These are phyloP conservation scores for Globodera rostochiensis DNA, from an alignment of 1,140 invertebrate genomes.

Conservation along the genomic window DNA sequence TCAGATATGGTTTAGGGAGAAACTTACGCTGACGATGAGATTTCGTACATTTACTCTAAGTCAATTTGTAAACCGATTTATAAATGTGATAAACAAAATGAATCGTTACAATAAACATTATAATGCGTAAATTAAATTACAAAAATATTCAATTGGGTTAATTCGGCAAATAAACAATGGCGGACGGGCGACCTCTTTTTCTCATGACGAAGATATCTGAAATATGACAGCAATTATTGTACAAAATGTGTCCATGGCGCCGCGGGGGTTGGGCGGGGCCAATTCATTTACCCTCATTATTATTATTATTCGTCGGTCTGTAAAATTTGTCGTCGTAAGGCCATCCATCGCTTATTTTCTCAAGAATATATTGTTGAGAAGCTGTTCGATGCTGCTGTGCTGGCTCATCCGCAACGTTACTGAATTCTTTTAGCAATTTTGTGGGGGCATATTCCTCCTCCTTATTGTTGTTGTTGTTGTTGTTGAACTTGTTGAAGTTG, in stretches of 20 bases:
- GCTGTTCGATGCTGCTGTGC: not conserved
- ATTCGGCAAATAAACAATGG: constrained; percentile 51
- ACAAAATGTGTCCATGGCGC: not conserved
- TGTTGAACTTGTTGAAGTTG: too few relatives aligned
- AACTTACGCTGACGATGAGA: too few relatives aligned
- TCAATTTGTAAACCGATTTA: too few relatives aligned
- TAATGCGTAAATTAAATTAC: too few relatives aligned
- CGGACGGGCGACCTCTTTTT: constrained; percentile 36
- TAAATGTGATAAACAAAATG: too few relatives aligned
- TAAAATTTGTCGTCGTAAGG: constrained; percentile 54
- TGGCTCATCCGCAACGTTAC: not conserved
- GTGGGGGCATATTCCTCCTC: constrained; percentile 42
- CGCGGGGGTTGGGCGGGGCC: too few relatives aligned
- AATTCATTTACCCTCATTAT: constrained; percentile 5
- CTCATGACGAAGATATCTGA: constrained; percentile 45
- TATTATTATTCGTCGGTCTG: constrained; percentile 32
- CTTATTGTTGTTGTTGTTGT: not conserved
- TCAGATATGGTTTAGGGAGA: too few relatives aligned
- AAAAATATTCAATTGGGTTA: not conserved
- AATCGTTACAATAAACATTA: too few relatives aligned
- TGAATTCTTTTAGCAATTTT: constrained; percentile 23
- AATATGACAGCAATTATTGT: constrained; percentile 18
- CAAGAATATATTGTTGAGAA: constrained; percentile 35
- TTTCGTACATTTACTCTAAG: too few relatives aligned
- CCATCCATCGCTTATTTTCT: constrained; percentile 55